These are phyloP conservation scores for Atractosteus spatula DNA, from an alignment of 2,113 vertebrate species.

Conservation along the genomic window DNA sequence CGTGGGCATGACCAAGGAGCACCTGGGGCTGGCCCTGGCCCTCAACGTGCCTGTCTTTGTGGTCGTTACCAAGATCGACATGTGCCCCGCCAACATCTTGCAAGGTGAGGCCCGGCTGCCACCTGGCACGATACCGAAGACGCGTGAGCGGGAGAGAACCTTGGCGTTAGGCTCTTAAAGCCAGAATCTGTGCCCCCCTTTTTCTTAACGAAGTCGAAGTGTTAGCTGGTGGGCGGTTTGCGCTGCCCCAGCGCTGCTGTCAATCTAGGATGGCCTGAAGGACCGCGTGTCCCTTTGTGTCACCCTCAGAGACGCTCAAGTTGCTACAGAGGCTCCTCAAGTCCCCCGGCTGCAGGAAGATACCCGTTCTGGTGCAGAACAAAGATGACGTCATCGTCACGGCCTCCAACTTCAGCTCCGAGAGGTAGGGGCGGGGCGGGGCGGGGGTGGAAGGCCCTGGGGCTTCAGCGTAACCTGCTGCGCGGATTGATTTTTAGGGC, in stretches of 20 bases:
- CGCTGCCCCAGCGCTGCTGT: too few relatives aligned
- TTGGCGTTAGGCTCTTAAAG: background rate
- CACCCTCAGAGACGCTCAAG: conserved; percentile 86
- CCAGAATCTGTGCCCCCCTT: too few relatives aligned
- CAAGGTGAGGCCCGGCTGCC: conserved; percentile 76
- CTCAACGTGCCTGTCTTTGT: conserved; percentile 97
- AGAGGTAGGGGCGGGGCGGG: conserved; percentile 71
- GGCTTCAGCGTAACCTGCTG: too few relatives aligned
- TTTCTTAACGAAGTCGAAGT: too few relatives aligned
- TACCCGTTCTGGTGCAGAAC: conserved; percentile 94
- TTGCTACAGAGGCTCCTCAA: conserved; percentile 94
- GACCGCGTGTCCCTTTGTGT: conserved; percentile 50
- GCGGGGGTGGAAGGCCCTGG: background rate
- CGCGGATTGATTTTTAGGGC: too few relatives aligned
- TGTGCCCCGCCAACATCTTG: conserved; percentile 97
- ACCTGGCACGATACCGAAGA: background rate
- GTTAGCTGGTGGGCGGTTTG: too few relatives aligned
- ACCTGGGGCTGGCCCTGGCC: conserved; percentile 90
- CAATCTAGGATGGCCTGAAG: too few relatives aligned
- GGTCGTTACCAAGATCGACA: conserved; percentile 98
- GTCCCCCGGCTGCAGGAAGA: conserved; percentile 96
- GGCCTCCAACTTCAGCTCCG: conserved; percentile 97
- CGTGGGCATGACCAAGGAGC: conserved; percentile 98
- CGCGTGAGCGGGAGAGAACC: background rate
- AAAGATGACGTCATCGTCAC: conserved; percentile 97